Evolutionary conservation across 2,113 vertebrate species (phyloP).

Genomic region (Callorhinus ursinus): DNA sequence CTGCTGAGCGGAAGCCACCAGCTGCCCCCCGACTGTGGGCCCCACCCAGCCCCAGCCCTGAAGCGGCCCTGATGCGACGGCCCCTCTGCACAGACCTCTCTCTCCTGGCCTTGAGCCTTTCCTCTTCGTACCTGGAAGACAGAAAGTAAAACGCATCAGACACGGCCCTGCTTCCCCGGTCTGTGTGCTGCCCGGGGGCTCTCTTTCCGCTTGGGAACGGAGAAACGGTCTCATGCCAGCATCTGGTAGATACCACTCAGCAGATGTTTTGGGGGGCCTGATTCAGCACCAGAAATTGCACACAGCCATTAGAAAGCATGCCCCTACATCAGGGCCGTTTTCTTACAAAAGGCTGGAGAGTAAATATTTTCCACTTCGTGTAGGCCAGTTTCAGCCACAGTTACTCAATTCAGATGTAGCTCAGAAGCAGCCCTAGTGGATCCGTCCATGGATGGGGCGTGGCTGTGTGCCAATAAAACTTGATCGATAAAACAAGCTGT

Average conservation of each 20-base stretch:
- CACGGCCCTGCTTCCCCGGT: rapidly evolving
- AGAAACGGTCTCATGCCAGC: neutral
- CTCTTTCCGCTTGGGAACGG: too few species aligned
- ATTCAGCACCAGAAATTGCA: neutral
- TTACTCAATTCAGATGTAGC: neutral
- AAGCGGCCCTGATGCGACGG: rapidly evolving
- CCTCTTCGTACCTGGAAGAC: slow-evolving; percentile 93
- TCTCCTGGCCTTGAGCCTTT: slow-evolving; percentile 93
- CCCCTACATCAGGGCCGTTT: neutral
- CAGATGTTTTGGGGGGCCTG: too few species aligned
- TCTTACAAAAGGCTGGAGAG: neutral
- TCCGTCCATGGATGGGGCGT: rapidly evolving
- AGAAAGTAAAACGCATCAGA: neutral
- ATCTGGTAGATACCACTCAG: rapidly evolving
- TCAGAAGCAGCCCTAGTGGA: neutral
- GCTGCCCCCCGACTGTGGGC: neutral
- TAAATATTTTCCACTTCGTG: neutral
- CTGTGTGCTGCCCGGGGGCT: rapidly evolving
- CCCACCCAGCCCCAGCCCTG: neutral
- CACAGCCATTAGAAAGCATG: neutral
- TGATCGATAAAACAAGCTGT: neutral
- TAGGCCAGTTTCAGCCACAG: neutral
- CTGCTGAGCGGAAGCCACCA: rapidly evolving
- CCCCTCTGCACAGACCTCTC: slow-evolving; percentile 88
- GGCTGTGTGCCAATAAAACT: slow-evolving; percentile 17